Conservation (phyloP, 1,140 invertebrate species). For the Dendroctonus valens region DNA sequence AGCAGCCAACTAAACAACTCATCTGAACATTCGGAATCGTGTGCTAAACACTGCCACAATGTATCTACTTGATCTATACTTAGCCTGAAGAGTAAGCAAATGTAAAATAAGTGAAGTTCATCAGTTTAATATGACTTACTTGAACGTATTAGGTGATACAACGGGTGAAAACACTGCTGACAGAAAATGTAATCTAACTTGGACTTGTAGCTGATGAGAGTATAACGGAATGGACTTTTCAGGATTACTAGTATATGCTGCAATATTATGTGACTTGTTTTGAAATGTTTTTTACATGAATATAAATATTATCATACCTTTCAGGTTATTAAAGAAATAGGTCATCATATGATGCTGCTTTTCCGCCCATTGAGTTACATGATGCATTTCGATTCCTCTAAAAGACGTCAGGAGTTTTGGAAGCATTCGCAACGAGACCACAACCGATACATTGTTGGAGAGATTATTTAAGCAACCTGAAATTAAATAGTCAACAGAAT, state of each 20-base stretch:
- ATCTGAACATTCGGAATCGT: slow-evolving; percentile 79
- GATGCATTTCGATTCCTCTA: slow-evolving; percentile 76
- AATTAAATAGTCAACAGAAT: slow-evolving; percentile 62
- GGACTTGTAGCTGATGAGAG: slow-evolving; percentile 85
- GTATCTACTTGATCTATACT: slow-evolving; percentile 86
- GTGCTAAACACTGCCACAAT: slow-evolving; percentile 86
- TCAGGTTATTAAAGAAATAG: slow-evolving; percentile 83
- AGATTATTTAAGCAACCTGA: slow-evolving; percentile 91
- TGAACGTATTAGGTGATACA: slow-evolving; percentile 84
- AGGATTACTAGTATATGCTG: slow-evolving; percentile 55
- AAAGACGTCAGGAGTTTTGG: slow-evolving; percentile 91
- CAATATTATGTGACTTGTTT: background rate
- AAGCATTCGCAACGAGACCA: slow-evolving; percentile 81
- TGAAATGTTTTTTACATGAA: background rate
- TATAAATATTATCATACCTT: slow-evolving; percentile 45
- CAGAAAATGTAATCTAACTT: slow-evolving; percentile 86
- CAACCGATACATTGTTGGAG: slow-evolving; percentile 83
- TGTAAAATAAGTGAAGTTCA: background rate
- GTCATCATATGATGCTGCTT: slow-evolving; percentile 87
- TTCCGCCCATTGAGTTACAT: slow-evolving; percentile 86
- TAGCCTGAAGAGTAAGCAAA: slow-evolving; percentile 57
- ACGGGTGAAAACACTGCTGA: slow-evolving; percentile 88
- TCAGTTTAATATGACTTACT: slow-evolving; percentile 51
- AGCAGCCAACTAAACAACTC: slow-evolving; percentile 91
- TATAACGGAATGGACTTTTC: slow-evolving; percentile 57